phyloP scores from a whole-genome alignment of 1,140 invertebrate species.

The Theocolax elegans region DNA sequence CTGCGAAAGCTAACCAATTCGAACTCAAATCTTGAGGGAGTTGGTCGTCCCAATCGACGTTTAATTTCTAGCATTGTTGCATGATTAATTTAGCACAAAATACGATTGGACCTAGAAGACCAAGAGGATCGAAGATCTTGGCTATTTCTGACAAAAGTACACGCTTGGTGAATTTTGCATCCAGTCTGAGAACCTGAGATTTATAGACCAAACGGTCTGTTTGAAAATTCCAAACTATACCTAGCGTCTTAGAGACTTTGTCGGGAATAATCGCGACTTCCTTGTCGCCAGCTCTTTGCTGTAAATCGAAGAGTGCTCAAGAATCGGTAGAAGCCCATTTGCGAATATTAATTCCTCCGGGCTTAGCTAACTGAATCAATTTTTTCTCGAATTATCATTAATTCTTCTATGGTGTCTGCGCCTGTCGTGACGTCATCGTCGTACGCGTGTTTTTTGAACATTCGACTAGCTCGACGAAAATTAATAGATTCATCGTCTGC shows the following conservation, averaged over 20 bases:
- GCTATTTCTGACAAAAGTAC: conserved; percentile 28
- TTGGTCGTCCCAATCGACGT: conserved; percentile 30
- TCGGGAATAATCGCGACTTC: neutral
- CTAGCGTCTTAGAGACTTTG: conserved; percentile 18
- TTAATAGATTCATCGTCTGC: neutral
- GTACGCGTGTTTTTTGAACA: conserved; percentile 9
- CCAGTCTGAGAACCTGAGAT: neutral
- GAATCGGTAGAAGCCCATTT: conserved; percentile 14
- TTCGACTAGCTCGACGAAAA: neutral
- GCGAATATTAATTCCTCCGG: neutral
- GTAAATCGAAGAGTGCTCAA: neutral
- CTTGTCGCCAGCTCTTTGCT: neutral
- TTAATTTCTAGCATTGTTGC: conserved; percentile 10
- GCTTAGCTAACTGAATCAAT: neutral
- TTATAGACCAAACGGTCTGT: conserved; percentile 2
- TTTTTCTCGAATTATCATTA: neutral
- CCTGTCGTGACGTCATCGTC: conserved; percentile 26
- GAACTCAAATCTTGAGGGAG: conserved; percentile 16
- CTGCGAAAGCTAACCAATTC: conserved; percentile 26
- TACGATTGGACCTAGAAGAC: too few species aligned
- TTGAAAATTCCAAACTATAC: conserved; percentile 16
- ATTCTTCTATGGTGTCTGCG: neutral
- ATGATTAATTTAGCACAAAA: neutral
- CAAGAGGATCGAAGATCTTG: conserved; percentile 33
- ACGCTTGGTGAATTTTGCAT: neutral